A percentile compares a stretch with the other conserved stretches of the same genome.
Evolutionary conservation across 2,888 invertebrate genomes (phyloP).

Genomic region (Epiperipatus broadwayi): DNA sequence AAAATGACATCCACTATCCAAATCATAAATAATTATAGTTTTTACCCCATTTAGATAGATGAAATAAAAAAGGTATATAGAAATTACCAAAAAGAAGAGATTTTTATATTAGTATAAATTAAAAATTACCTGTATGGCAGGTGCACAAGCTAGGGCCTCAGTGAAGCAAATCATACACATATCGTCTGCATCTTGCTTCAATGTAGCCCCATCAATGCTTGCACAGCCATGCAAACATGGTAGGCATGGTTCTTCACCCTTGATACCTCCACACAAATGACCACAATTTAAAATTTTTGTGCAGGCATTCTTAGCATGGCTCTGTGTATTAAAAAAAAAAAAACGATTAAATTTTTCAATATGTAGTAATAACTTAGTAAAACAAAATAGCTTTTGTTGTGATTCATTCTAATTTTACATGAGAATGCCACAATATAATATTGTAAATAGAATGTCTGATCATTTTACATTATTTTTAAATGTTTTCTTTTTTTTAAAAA

Average conservation of each 20-base stretch:
- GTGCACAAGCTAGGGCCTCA: conserved; percentile 83
- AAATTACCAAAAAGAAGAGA: neutral
- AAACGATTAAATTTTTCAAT: neutral
- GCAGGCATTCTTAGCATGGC: conserved; percentile 61
- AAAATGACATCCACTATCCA: no score
- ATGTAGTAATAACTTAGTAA: no score
- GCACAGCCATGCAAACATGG: conserved; percentile 73
- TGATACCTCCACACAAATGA: conserved; percentile 84
- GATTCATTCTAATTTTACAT: no score
- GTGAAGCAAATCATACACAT: conserved; percentile 99
- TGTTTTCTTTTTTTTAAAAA: no score
- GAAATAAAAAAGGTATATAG: no score
- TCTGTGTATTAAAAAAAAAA: conserved; percentile 35
- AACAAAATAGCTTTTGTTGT: no score
- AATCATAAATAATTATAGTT: no score
- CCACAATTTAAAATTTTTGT: conserved; percentile 61
- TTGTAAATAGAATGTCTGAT: no score
- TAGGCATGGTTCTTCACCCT: conserved; percentile 56
- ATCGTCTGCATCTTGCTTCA: conserved; percentile 91
- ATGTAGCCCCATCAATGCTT: conserved; percentile 21
- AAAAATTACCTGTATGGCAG: conserved; percentile 65
- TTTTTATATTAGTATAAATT: conserved; percentile 15
- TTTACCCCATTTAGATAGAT: no score
- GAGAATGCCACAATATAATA: no score
- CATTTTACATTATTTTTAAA: no score